Percentiles rank a stretch among this genome's conserved stretches.
These are phyloP conservation scores for Pseudopleuronectes americanus DNA, from an alignment of 2,797 vertebrate genomes.

Conservation along the genomic window DNA sequence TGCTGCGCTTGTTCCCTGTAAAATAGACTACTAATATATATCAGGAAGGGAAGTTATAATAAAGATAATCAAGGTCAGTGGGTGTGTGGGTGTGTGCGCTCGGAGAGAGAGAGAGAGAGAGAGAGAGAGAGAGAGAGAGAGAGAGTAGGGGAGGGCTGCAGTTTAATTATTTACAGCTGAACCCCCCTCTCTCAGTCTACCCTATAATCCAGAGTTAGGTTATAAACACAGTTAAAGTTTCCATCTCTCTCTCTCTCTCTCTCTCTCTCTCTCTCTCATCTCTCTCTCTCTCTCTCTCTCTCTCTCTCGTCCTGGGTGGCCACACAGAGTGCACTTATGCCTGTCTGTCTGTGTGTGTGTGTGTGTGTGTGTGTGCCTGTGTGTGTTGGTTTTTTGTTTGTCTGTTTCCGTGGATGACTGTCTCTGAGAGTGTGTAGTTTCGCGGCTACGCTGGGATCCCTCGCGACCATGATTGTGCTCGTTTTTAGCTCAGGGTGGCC, in stretches of 20 bases:
- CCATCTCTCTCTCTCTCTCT: slow-evolving; percentile 61
- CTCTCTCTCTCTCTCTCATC: too few relatives aligned
- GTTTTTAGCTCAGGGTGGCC: slow-evolving; percentile 18
- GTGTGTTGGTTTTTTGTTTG: slow-evolving; percentile 39
- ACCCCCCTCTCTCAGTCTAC: slow-evolving; percentile 50
- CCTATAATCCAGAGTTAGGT: slow-evolving; percentile 83
- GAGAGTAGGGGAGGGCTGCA: slow-evolving; percentile 39
- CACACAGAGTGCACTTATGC: slow-evolving; percentile 53
- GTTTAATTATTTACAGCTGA: slow-evolving; percentile 81
- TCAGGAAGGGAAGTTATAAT: slow-evolving; percentile 65
- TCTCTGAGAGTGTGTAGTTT: slow-evolving; percentile 22
- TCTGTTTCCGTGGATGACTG: slow-evolving; percentile 28
- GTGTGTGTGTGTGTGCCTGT: slow-evolving; percentile 45
- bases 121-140: slow-evolving; percentile 4
- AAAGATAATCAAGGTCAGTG: slow-evolving; percentile 57
- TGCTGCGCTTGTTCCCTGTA: slow-evolving; percentile 66
- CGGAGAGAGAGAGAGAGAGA: too few relatives aligned
- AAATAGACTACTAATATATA: slow-evolving; percentile 69
- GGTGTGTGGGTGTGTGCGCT: neutral
- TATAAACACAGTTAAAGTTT: slow-evolving; percentile 83
- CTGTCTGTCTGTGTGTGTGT: slow-evolving; percentile 46
- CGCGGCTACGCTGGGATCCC: slow-evolving; percentile 38
- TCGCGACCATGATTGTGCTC: slow-evolving; percentile 38
- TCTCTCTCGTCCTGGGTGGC: slow-evolving; percentile 80
- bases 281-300: slow-evolving; percentile 49